These are phyloP conservation scores for Synergus gifuensis DNA, from an alignment of 2,888 invertebrate genomes.

Conservation along the genomic window DNA sequence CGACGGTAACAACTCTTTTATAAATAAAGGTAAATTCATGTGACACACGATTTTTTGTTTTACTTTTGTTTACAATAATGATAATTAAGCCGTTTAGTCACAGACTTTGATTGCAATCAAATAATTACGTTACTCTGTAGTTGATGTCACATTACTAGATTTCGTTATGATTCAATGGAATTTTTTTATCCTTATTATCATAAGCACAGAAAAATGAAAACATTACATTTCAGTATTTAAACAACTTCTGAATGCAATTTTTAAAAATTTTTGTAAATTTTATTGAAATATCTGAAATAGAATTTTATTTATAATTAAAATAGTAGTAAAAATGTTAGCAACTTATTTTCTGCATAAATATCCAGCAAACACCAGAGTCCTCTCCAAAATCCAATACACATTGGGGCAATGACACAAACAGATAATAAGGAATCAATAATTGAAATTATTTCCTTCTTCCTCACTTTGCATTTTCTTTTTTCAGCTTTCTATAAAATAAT, in stretches of 20 bases:
- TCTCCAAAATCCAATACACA: constrained; percentile 80
- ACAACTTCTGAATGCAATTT: too few relatives aligned
- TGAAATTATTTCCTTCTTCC: constrained; percentile 58
- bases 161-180: not conserved
- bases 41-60: not conserved
- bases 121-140: not conserved
- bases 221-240: too few relatives aligned
- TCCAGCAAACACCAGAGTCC: constrained; percentile 80
- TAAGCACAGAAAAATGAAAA: too few relatives aligned
- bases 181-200: not conserved
- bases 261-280: too few relatives aligned
- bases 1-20: not conserved
- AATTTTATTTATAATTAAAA: not conserved
- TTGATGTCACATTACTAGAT: not conserved
- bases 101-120: not conserved
- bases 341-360: constrained; percentile 63
- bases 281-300: too few relatives aligned
- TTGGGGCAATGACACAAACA: constrained; percentile 77
- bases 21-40: not conserved
- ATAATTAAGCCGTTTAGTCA: not conserved
- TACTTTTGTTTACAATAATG: not conserved
- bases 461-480: not conserved
- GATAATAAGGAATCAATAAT: constrained; percentile 77
- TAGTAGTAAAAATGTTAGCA: not conserved
- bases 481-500: not conserved